Conservation (phyloP, 2,888 invertebrate species). For the Drosophila conformis region DNA sequence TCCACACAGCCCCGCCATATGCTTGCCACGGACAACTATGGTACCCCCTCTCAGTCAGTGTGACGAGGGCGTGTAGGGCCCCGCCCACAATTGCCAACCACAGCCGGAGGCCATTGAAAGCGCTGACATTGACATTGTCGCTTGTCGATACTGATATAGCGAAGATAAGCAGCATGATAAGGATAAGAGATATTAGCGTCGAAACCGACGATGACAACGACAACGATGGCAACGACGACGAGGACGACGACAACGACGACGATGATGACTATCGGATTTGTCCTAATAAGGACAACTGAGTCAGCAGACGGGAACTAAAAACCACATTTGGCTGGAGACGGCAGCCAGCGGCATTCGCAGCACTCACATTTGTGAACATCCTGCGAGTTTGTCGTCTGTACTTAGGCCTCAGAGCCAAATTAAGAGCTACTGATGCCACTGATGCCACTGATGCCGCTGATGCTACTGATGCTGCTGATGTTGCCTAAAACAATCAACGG, state of each 20-base stretch:
- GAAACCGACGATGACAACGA: constrained; percentile 2
- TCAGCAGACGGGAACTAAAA: constrained; percentile 29
- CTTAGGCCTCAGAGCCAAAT: constrained; percentile 6
- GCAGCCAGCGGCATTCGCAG: not conserved
- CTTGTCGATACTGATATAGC: constrained; percentile 27
- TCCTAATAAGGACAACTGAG: constrained; percentile 41
- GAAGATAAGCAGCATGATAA: constrained; percentile 29
- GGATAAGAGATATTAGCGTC: constrained; percentile 33
- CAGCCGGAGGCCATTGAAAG: constrained; percentile 53
- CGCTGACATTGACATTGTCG: constrained; percentile 60
- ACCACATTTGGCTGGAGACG: not conserved
- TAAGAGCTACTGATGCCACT: not conserved
- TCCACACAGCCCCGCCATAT: not conserved
- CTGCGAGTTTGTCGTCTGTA: not conserved
- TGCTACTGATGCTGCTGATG: not conserved
- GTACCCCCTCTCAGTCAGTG: not conserved
- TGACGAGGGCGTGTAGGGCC: not conserved
- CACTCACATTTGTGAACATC: constrained; percentile 7
- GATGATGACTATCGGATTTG: constrained; percentile 29
- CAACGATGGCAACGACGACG: not conserved
- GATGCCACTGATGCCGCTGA: not conserved
- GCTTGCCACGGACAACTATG: not conserved
- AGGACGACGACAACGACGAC: constrained; percentile 16
- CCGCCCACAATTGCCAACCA: constrained; percentile 1
- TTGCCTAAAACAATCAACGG: constrained; percentile 61